Percentiles rank a stretch among this genome's conserved stretches.
Conservation (phyloP, 2,888 invertebrate genomes). For the Pedicia rivosa region DNA sequence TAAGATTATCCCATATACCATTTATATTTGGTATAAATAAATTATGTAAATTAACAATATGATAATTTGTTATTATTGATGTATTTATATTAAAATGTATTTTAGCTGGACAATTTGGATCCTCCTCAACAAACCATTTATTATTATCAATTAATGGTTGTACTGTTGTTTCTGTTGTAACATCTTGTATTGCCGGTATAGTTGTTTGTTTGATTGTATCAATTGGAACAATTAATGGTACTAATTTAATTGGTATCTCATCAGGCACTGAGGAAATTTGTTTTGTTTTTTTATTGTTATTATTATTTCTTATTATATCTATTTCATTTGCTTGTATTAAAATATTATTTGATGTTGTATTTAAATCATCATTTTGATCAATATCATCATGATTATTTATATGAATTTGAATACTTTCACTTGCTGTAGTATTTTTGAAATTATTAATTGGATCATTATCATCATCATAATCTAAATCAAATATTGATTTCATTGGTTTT, state of each 20-base stretch:
- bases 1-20: constrained; percentile 35
- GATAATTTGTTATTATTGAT: constrained; percentile 28
- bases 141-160: not conserved
- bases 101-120: constrained; percentile 24
- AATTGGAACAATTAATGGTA: constrained; percentile 1
- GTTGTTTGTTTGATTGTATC: not conserved
- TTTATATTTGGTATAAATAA: constrained; percentile 40
- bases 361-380: not conserved
- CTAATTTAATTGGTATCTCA: not conserved
- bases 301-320: not conserved
- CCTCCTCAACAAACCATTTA: constrained; percentile 14
- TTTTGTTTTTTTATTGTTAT: constrained; percentile 2
- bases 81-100: constrained; percentile 21
- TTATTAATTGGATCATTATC: constrained; percentile 19
- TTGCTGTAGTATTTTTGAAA: not conserved
- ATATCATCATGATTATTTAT: not conserved
- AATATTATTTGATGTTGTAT: not conserved
- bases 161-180: not conserved
- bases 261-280: not conserved
- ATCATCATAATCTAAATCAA: constrained; percentile 30
- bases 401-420: no score
- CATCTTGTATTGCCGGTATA: not conserved
- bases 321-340: not conserved
- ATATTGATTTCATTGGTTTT: constrained; percentile 26
- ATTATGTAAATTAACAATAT: constrained; percentile 39